phyloP scores from a whole-genome alignment of 2,113 vertebrate species.

The Amazona vittata region DNA sequence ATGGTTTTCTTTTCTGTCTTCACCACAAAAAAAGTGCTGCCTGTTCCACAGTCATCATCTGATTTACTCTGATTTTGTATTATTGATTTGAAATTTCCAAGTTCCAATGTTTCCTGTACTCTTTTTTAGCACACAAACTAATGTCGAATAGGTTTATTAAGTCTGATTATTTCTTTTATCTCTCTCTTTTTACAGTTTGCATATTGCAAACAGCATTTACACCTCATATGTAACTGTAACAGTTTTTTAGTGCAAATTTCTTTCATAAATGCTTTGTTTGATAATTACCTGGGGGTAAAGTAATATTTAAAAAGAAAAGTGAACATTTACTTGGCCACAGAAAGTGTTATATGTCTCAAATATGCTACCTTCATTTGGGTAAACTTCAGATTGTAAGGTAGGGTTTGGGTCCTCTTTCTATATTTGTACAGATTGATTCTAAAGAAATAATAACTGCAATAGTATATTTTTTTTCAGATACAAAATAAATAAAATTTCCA shows the following conservation, averaged over 20 bases:
- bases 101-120: background rate
- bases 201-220: background rate
- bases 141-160: background rate
- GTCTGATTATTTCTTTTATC: background rate
- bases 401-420: background rate
- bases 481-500: background rate
- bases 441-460: background rate
- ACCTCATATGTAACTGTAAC: background rate
- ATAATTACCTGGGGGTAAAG: background rate
- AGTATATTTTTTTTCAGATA: background rate
- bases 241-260: background rate
- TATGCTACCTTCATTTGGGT: background rate
- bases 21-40: background rate
- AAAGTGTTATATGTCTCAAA: background rate
- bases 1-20: background rate
- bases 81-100: background rate
- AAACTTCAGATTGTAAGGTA: background rate
- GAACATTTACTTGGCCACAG: background rate
- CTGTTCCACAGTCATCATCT: background rate
- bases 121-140: background rate
- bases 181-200: background rate
- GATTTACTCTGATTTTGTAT: background rate
- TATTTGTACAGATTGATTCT: background rate
- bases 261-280: background rate
- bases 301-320: background rate